A percentile compares a stretch with the other conserved stretches of the same genome.
These are phyloP conservation scores for Nysson spinosus DNA, from an alignment of 2,888 invertebrate species.

Conservation along the genomic window DNA sequence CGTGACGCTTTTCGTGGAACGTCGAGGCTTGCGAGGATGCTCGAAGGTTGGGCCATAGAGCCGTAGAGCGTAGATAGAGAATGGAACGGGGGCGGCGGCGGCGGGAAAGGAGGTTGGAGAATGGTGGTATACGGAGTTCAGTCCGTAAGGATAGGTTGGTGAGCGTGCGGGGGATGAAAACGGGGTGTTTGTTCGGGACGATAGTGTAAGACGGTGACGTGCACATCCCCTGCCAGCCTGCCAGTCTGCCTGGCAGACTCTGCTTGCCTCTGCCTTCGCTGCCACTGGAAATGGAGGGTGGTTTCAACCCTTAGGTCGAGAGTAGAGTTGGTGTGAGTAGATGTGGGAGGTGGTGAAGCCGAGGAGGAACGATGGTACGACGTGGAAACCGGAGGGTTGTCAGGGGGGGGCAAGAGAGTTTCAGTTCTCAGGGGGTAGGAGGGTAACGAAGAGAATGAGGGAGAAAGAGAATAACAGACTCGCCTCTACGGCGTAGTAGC, in stretches of 20 bases:
- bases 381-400: constrained; percentile 40
- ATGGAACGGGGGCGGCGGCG: constrained; percentile 25
- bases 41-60: constrained; percentile 63
- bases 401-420: constrained; percentile 39
- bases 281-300: constrained; percentile 71
- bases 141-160: constrained; percentile 53
- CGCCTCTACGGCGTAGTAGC: constrained; percentile 67
- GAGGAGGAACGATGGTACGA: constrained; percentile 58
- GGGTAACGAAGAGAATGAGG: constrained; percentile 66
- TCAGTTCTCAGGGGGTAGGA: constrained; percentile 21
- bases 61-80: constrained; percentile 34
- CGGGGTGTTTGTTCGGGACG: constrained; percentile 76
- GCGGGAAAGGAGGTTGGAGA: constrained; percentile 55
- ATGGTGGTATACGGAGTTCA: constrained; percentile 56
- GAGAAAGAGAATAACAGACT: constrained; percentile 73
- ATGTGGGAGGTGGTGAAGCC: constrained; percentile 62
- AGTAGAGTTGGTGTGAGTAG: constrained; percentile 58
- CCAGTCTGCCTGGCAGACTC: constrained; percentile 66
- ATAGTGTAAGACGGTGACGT: constrained; percentile 77
- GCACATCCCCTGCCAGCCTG: constrained; percentile 71
- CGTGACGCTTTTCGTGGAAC: constrained; percentile 55
- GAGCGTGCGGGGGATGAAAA: constrained; percentile 55
- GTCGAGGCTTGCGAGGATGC: constrained; percentile 59
- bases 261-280: constrained; percentile 66
- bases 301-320: constrained; percentile 72